Evolutionary conservation across 1,140 invertebrate species (phyloP).

Genomic region (Drosophila sulfurigaster): DNA sequence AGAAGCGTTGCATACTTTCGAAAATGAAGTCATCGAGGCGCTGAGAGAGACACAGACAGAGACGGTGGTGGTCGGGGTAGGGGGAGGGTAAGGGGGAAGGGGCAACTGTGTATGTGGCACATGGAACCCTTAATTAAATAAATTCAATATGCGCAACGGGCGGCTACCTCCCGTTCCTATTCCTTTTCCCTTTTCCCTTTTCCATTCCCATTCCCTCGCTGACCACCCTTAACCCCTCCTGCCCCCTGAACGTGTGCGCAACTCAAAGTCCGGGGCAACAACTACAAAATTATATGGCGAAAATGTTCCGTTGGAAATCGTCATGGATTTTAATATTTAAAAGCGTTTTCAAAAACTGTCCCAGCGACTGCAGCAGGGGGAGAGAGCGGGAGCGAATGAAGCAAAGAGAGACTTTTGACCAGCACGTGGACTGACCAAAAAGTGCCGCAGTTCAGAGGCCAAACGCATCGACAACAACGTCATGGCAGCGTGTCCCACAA

Average conservation of each 20-base stretch:
- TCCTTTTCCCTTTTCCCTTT: neutral
- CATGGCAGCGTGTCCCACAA: slow-evolving; percentile 63
- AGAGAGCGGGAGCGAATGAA: slow-evolving; percentile 17
- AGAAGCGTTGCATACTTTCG: slow-evolving; percentile 68
- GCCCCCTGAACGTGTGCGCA: neutral
- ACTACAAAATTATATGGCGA: slow-evolving; percentile 77
- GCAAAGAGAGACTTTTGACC: slow-evolving; percentile 41
- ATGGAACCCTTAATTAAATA: slow-evolving; percentile 83
- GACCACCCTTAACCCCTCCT: neutral
- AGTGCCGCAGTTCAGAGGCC: slow-evolving; percentile 77
- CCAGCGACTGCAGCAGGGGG: slow-evolving; percentile 27
- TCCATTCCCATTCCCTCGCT: too few relatives aligned
- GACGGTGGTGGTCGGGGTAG: neutral
- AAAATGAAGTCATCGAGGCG: slow-evolving; percentile 78
- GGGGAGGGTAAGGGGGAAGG: neutral
- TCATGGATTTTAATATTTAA: slow-evolving; percentile 84
- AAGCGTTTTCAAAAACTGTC: slow-evolving; percentile 83
- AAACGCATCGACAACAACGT: slow-evolving; percentile 71
- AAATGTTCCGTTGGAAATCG: slow-evolving; percentile 79
- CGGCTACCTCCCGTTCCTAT: slow-evolving; percentile 39
- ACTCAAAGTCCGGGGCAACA: slow-evolving; percentile 19
- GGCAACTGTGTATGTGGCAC: slow-evolving; percentile 54
- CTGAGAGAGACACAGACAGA: slow-evolving; percentile 27
- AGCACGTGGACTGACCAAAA: slow-evolving; percentile 69
- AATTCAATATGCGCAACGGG: slow-evolving; percentile 83